Evolutionary conservation across 2,888 invertebrate species (phyloP).

Genomic region (Diarsia brunnea): DNA sequence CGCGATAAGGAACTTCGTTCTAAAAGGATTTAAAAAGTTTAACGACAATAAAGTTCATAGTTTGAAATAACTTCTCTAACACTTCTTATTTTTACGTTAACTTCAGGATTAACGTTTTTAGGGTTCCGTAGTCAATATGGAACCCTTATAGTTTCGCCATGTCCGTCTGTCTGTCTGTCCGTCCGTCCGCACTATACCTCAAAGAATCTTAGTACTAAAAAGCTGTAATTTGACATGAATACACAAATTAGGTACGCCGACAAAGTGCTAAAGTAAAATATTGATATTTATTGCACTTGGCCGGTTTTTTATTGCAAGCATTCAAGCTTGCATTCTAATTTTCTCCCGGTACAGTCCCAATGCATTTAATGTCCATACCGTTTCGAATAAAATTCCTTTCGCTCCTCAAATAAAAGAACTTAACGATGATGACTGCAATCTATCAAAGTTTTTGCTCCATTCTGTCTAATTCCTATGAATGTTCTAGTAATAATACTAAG

Average conservation of each 20-base stretch:
- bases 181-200: no score
- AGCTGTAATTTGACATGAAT: no score
- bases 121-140: no score
- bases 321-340: background rate
- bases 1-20: no score
- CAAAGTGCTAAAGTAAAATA: no score
- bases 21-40: background rate
- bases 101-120: background rate
- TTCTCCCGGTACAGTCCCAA: background rate
- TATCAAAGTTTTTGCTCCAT: slow-evolving; percentile 47
- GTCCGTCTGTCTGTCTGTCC: no score
- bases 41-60: background rate
- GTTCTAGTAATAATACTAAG: slow-evolving; percentile 43
- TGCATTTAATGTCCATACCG: slow-evolving; percentile 42
- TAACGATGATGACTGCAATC: slow-evolving; percentile 57
- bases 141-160: no score
- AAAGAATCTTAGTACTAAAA: no score
- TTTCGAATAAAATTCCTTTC: slow-evolving; percentile 35
- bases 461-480: slow-evolving; percentile 53
- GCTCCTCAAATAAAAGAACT: slow-evolving; percentile 42
- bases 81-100: background rate
- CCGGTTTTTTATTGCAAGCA: background rate
- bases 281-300: no score
- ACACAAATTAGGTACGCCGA: no score
- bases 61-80: no score